phyloP scores from a whole-genome alignment of 2,888 invertebrate species.

The Amitus sp. region DNA sequence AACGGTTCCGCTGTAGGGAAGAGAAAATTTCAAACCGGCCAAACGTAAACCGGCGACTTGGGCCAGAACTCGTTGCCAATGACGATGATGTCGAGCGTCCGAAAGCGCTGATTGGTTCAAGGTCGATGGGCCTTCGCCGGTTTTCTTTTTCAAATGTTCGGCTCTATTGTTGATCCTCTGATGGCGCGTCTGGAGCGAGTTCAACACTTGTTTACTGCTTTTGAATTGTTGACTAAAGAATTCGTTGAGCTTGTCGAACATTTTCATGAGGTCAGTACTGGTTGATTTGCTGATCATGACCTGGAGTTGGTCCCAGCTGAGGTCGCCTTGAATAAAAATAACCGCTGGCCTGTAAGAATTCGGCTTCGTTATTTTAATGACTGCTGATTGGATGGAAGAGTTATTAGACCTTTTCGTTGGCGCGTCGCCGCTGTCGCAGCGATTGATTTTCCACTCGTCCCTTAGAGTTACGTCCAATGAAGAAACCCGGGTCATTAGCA shows the following conservation, averaged over 20 bases:
- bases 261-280: slow-evolving; percentile 95
- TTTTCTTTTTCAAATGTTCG: slow-evolving; percentile 65
- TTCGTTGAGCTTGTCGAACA: slow-evolving; percentile 95
- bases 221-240: slow-evolving; percentile 99
- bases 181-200: slow-evolving; percentile 72
- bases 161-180: slow-evolving; percentile 55
- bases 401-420: slow-evolving; percentile 71
- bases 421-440: slow-evolving; percentile 65
- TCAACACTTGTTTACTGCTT: slow-evolving; percentile 92
- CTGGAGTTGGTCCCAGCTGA: slow-evolving; percentile 96
- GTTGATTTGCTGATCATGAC: slow-evolving; percentile 97
- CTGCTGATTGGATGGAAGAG: too few species aligned
- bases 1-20: slow-evolving; percentile 80
- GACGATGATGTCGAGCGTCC: slow-evolving; percentile 86
- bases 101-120: slow-evolving; percentile 64
- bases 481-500: slow-evolving; percentile 90
- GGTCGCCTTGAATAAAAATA: slow-evolving; percentile 91
- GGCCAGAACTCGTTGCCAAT: slow-evolving; percentile 91
- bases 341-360: slow-evolving; percentile 75
- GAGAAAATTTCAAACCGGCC: slow-evolving; percentile 75
- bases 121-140: slow-evolving; percentile 58
- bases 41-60: slow-evolving; percentile 85
- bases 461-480: slow-evolving; percentile 81
- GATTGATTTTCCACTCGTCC: slow-evolving; percentile 87
- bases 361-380: too few species aligned